Evolutionary conservation across 2,113 vertebrate genomes (phyloP), one percentile per base, ranked within the genome.

Genomic region (Ochotona curzoniae): DNA sequence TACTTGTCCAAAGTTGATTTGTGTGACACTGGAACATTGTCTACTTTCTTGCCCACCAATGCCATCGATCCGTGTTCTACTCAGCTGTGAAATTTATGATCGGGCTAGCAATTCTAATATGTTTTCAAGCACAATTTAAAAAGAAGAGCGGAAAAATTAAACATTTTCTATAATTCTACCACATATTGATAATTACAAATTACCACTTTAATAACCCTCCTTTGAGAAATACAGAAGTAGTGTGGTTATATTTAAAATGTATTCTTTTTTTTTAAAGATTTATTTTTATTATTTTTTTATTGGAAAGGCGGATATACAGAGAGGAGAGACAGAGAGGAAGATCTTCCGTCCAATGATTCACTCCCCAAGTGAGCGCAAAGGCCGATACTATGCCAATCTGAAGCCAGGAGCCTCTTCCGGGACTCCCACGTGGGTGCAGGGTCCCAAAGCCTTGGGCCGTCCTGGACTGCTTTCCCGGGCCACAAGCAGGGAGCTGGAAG

Each of bases 61-160:
- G 26, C 17, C 38, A 63, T 0, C 18, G 54, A 5, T 17, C 15
- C 30, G 17, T 38, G 44, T n/a, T 90, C 26, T 67, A 51, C 71
- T 90, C 30, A 69, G 23, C 21, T 90, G 69, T 61, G 73, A 49
- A 54, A 91, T 49, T 78, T 57, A 32, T 57, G 32, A 57, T 2
- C 32, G 76, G 71, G 47, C 38, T 57, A 21, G 51, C 7, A 69
- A 69, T 14, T 87, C 83, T 92, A 63, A 73, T 12, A 64, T 88
- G 38, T 82, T 63, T 71, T 91, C 21, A 76, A 89, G 38, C 2
- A 80, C 3, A n/a, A 81, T 32, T 49, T 12, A 87, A 74, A 93
- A 91, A 79, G 67, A 75, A 91, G 35, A 47, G 17, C 69, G 21
- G 83, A 90, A 44, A 89, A 57, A 79, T 87, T 7, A 64, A 90